Base-by-base conservation (phyloP, 1,140 invertebrate species). In the Riptortus pedestris region DNA sequence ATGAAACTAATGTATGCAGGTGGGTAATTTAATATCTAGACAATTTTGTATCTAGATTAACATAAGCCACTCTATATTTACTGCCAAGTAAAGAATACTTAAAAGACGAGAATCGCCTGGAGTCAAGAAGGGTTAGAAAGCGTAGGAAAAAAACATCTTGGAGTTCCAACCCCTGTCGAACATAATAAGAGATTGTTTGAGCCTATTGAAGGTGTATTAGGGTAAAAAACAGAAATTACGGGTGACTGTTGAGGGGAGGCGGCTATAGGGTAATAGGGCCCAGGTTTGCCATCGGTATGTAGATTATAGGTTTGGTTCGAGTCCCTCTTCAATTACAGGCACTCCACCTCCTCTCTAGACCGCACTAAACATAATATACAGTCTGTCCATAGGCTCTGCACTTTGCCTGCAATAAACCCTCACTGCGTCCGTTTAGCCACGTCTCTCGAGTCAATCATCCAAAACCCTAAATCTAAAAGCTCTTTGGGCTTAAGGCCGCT, bases 341-440 rank as follows among this genome's bases (percentile, higher is more conserved):
- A 24, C 18, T 24, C 24, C 24, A 24, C 2, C 16, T 14, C 51
- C 9, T 24, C 26, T 18, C 51, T 24, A 24, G 51, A 26, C 14
- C 20, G 51, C 51, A 24, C 20, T 55, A 55, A 55, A 55, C 24
- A 55, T 55, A 55, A 55, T 24, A 55, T 55, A 55, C 51, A 55
- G 31, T 38, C 31, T 38, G 31, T 38, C 14, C 31, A 38, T 14
- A 14, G 31, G 31, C 31, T 14, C 31, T 38, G 31, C 31, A 38
- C 31, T 38, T 38, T 38, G 31, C 31, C 31, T 14, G 31, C 31
- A 38, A 38, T 38, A 38, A 38, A 38, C 24, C 51, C 51, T 55
- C 26, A 12, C 51, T 24, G 11, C 45, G 45, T 51, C 4, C 22
- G 18, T 2, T 24, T 22, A 2, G 22, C 22, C 45, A 22, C 45